A percentile compares a stretch with the other conserved stretches of the same genome.
Conservation (phyloP, 2,797 vertebrate species). For the Oreortyx pictus region DNA sequence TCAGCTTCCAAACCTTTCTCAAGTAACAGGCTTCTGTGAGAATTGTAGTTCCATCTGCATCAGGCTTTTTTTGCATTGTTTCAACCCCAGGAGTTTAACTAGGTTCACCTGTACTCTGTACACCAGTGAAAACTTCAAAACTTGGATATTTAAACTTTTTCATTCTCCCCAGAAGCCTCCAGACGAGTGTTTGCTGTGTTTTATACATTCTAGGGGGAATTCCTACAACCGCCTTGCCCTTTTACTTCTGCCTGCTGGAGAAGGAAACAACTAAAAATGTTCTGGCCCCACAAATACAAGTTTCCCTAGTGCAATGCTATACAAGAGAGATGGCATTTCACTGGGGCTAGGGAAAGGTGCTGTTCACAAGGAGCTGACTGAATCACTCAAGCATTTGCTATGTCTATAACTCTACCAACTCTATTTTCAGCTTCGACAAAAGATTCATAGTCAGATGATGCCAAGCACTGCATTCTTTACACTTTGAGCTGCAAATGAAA, state of each 20-base stretch:
- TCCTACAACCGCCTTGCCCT: constrained; percentile 52
- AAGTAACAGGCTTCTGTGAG: neutral
- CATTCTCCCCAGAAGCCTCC: constrained; percentile 9
- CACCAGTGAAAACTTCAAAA: neutral
- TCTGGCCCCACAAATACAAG: neutral
- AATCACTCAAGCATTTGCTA: constrained; percentile 18
- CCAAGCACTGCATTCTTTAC: neutral
- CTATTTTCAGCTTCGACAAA: constrained; percentile 24
- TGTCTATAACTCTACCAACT: constrained; percentile 13
- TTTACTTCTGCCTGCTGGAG: constrained; percentile 43
- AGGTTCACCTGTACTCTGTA: neutral
- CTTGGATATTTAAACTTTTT: neutral
- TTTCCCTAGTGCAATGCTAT: constrained; percentile 32
- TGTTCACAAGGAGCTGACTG: constrained; percentile 21
- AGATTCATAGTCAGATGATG: neutral
- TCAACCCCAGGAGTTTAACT: constrained; percentile 36
- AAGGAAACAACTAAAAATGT: constrained; percentile 25
- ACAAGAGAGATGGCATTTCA: constrained; percentile 30
- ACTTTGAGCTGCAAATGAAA: constrained; percentile 13
- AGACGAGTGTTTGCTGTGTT: constrained; percentile 14
- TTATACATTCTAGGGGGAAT: constrained; percentile 34
- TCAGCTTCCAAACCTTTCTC: neutral
- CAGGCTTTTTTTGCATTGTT: neutral
- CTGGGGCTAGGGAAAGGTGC: neutral
- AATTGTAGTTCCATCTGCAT: neutral